Evolutionary conservation across 2,113 vertebrate genomes (phyloP), one percentile per base, ranked within the genome.

Genomic region (Tor tambroides): DNA sequence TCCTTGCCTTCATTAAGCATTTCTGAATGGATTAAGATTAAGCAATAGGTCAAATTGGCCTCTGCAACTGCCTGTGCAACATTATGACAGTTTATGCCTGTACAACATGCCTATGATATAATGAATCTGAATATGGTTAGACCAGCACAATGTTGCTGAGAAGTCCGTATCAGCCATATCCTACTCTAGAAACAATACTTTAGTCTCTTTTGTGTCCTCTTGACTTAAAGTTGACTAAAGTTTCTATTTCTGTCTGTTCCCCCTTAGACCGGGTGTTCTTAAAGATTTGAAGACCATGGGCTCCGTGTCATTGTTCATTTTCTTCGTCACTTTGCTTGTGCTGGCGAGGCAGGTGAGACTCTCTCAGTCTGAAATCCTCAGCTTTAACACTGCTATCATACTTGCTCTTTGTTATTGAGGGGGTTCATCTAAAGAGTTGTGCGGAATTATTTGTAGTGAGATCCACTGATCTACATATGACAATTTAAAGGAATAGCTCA

Each of bases 251-350:
- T 51, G 11, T 54, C 67, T 28, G 38, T 41, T 71, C 38, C 41
- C 8, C 28, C 17, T 83, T 88, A 99, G 98, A 90, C 98, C 97
- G 49, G 98, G 98, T 84, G 96, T 99, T 88, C 94, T 99, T 90
- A 99, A 99, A 94, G 97, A 99, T 89, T 92, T 99, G 83, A 99
- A 99, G 95, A 98, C 97, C 82, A 99, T 99, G 98, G 98, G 98
- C 85, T 98, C 98, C 0, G 95, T 99, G 85, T 98, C 97, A 46
- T 95, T 99, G 75, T 98, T 97, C 87, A 98, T 99, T 92, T 99
- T 99, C 93, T 99, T 99, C 90, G 35, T 98, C 93, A 99, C 98
- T 0, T 94, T 99, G 28, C 96, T 99, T 84, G 97, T 99, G 49
- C 94, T 99, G 92, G 97, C 98, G 17, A 94, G 98, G 91, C 98